These are phyloP conservation scores for Stramonita haemastoma DNA, from an alignment of 2,888 invertebrate species.

Conservation along the genomic window DNA sequence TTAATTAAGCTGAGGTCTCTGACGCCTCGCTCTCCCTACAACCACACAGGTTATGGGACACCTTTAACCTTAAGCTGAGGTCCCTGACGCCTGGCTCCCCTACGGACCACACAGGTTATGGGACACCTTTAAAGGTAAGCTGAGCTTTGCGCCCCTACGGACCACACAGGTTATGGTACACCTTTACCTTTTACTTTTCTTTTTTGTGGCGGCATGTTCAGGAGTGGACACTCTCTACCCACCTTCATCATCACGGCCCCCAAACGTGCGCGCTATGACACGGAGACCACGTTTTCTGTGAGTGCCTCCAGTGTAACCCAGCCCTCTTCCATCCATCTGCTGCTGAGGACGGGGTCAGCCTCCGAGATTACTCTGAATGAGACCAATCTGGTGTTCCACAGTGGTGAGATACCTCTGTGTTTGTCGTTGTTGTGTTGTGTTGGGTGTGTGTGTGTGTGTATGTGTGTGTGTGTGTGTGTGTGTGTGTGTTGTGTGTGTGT, in stretches of 20 bases:
- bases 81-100: not conserved
- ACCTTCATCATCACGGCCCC: constrained; percentile 45
- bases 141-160: not conserved
- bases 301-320: constrained; percentile 27
- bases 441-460: constrained; percentile 17
- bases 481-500: constrained; percentile 5
- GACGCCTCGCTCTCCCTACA: too few species aligned
- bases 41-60: not conserved
- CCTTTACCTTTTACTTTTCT: not conserved
- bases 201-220: not conserved
- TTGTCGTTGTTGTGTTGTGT: not conserved
- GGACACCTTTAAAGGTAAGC: too few species aligned
- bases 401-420: not conserved
- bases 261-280: constrained; percentile 38
- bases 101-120: not conserved
- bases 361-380: constrained; percentile 30
- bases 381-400: not conserved
- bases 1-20: too few species aligned
- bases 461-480: not conserved
- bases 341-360: constrained; percentile 30
- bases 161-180: not conserved
- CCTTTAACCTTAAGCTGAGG: not conserved
- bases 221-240: not conserved
- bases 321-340: constrained; percentile 28
- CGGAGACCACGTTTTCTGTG: constrained; percentile 20